These are phyloP conservation scores for Corythornis cristatus DNA, from an alignment of 2,113 vertebrate genomes.

Conservation along the genomic window DNA sequence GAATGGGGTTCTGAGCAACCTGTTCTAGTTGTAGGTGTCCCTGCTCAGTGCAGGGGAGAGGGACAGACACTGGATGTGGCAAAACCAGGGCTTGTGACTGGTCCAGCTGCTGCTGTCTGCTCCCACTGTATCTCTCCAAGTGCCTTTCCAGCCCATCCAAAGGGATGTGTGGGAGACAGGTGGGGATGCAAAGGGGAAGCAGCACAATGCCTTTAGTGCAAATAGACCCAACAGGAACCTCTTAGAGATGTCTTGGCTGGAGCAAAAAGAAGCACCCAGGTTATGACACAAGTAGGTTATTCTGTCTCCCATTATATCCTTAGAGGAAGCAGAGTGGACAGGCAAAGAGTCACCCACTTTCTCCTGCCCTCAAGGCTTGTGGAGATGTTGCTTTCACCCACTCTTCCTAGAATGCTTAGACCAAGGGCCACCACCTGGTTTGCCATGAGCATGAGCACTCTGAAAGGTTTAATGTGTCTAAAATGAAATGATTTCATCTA, in stretches of 20 bases:
- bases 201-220: background rate
- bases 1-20: too few relatives aligned
- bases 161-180: too few relatives aligned
- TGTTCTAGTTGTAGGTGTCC: too few relatives aligned
- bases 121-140: background rate
- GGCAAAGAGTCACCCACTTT: background rate
- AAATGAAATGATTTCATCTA: background rate
- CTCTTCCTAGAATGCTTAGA: background rate
- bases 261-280: background rate
- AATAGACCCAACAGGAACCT: background rate
- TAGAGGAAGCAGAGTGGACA: background rate
- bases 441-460: background rate
- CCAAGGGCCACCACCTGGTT: background rate
- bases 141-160: background rate
- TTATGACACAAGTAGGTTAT: background rate
- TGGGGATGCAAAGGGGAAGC: background rate
- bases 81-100: rapidly evolving
- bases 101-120: background rate
- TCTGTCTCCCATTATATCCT: background rate
- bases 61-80: background rate
- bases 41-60: background rate
- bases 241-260: background rate
- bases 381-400: background rate
- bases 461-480: background rate
- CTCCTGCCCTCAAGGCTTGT: background rate